These are phyloP conservation scores for Perccottus glenii DNA, from an alignment of 2,113 vertebrate species.

Conservation along the genomic window DNA sequence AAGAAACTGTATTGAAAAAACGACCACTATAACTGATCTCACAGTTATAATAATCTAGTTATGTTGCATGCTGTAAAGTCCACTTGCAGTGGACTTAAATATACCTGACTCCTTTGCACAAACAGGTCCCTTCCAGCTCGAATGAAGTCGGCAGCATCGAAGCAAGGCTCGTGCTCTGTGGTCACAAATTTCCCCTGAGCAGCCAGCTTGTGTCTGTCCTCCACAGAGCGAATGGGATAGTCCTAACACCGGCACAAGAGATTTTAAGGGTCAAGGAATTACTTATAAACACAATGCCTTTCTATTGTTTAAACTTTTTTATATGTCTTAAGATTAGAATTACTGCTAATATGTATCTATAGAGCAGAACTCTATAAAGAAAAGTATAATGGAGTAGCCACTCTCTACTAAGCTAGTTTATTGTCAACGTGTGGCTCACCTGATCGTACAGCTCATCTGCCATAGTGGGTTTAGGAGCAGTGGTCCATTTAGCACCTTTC, in stretches of 20 bases:
- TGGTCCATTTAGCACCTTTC: constrained; percentile 96
- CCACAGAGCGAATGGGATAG: constrained; percentile 92
- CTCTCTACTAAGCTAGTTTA: too few relatives aligned
- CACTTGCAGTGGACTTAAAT: background rate
- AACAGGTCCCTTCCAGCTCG: constrained; percentile 96
- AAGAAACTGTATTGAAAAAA: background rate
- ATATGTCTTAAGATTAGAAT: too few relatives aligned
- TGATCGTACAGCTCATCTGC: constrained; percentile 92
- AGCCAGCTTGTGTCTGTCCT: constrained; percentile 94
- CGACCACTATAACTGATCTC: too few relatives aligned
- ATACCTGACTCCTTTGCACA: constrained; percentile 97
- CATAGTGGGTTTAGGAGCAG: constrained; percentile 98
- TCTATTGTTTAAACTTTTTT: too few relatives aligned
- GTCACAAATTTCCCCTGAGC: constrained; percentile 97
- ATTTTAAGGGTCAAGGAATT: background rate
- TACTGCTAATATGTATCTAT: too few relatives aligned
- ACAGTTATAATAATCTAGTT: too few relatives aligned
- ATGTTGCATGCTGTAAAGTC: background rate
- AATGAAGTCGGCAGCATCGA: constrained; percentile 98
- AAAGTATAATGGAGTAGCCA: too few relatives aligned
- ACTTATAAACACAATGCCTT: too few relatives aligned
- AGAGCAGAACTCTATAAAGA: too few relatives aligned
- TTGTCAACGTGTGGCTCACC: constrained; percentile 71
- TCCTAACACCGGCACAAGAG: constrained; percentile 73
- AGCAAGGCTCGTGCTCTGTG: constrained; percentile 96